Evolutionary conservation across 2,797 vertebrate genomes (phyloP).

Genomic region (Acipenser oxyrinchus): DNA sequence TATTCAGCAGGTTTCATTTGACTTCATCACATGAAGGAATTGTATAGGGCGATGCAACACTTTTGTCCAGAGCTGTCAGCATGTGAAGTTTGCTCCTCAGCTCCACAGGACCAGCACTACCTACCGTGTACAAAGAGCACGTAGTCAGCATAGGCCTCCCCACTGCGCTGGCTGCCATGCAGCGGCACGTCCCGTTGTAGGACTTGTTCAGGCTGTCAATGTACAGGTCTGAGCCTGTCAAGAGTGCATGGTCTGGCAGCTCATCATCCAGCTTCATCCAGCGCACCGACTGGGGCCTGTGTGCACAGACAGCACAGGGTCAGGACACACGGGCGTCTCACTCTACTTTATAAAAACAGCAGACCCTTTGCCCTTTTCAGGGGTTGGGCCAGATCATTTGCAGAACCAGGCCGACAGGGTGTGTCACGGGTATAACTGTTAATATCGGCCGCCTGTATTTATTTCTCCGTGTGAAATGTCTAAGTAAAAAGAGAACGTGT

Average conservation of each 20-base stretch:
- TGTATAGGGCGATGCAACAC: too few relatives aligned
- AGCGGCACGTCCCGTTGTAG: conserved; percentile 96
- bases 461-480: too few relatives aligned
- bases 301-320: conserved; percentile 43
- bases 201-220: conserved; percentile 98
- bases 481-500: too few relatives aligned
- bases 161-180: conserved; percentile 83
- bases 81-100: too few relatives aligned
- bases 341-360: background rate
- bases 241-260: conserved; percentile 84
- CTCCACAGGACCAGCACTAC: conserved; percentile 32
- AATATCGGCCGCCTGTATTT: too few relatives aligned
- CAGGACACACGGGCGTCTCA: conserved; percentile 39
- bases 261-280: conserved; percentile 96
- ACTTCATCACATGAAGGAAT: too few relatives aligned
- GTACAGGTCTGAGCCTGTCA: conserved; percentile 85
- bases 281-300: conserved; percentile 84
- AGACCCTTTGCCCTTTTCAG: too few relatives aligned
- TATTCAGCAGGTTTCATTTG: too few relatives aligned
- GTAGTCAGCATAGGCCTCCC: conserved; percentile 89
- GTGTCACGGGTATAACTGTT: too few relatives aligned
- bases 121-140: conserved; percentile 92
- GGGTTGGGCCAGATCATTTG: too few relatives aligned
- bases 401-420: too few relatives aligned
- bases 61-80: too few relatives aligned